Percentiles rank a stretch among this genome's conserved stretches.
Evolutionary conservation across 2,113 vertebrate species (phyloP).

Genomic region (Otis tarda): DNA sequence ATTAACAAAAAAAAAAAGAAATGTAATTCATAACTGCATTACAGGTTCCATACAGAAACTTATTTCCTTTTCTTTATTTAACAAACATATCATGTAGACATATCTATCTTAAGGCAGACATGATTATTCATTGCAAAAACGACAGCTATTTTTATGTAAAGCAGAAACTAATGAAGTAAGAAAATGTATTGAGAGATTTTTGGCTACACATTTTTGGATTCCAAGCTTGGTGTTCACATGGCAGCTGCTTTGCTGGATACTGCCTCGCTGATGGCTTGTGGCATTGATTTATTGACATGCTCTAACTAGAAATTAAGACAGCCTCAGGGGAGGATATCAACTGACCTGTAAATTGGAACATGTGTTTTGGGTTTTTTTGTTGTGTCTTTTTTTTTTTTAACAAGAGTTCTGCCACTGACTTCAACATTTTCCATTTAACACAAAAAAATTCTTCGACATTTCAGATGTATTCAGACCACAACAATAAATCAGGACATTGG

Average conservation of each 20-base stretch:
- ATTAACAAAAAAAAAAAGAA: not conserved
- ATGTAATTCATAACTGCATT: not conserved
- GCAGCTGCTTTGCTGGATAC: slow-evolving; percentile 11
- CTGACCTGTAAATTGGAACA: slow-evolving; percentile 49
- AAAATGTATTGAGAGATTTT: slow-evolving; percentile 13
- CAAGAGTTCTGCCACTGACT: not conserved
- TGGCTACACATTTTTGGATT: not conserved
- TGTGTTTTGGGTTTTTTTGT: slow-evolving; percentile 24
- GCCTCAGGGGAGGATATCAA: slow-evolving; percentile 45
- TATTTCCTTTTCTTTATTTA: slow-evolving; percentile 22
- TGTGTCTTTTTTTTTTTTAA: not conserved
- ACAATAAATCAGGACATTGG: slow-evolving; percentile 18
- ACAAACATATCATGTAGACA: not conserved
- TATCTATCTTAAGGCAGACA: slow-evolving; percentile 11
- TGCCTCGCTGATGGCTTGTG: slow-evolving; percentile 9
- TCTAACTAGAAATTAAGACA: not conserved
- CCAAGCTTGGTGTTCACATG: not conserved
- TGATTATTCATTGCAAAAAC: slow-evolving; percentile 2
- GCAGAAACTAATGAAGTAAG: slow-evolving; percentile 23
- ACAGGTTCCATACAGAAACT: not conserved
- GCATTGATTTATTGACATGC: slow-evolving; percentile 27
- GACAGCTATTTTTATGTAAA: not conserved
- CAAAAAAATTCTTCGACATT: not conserved
- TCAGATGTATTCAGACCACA: not conserved
- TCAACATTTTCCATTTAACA: not conserved